Base-by-base conservation (phyloP, 2,797 vertebrate genomes). In the Tauraco hartlaubi region DNA sequence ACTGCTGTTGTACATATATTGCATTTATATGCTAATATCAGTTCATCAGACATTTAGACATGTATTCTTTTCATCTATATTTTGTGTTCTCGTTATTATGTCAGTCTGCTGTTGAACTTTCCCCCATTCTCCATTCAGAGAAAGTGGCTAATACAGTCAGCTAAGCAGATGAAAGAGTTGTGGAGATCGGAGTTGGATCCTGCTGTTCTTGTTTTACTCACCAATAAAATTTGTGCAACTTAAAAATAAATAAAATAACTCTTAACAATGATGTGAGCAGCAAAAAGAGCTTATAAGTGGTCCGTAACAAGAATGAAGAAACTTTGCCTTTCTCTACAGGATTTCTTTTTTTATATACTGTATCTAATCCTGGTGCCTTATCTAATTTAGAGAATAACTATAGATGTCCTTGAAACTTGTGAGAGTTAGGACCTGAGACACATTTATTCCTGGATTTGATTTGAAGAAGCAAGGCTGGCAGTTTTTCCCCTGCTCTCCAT, bases 61-160 rank as follows among this genome's bases (percentile, higher is more conserved):
- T 96, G 59, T 35, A 62, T 89, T 92, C 64, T 94, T 97, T 96
- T 96, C 59, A 94, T 94, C 86, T 97, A 59, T 88, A 72, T 94
- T 88, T 95, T 85, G 87, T 94, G 28, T 91, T 62, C 80, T 95
- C 37, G 12, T 96, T 96, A 92, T 84, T 86, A 82, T 91, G 68
- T 94, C 91, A 86, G 92, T 82, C 75, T 94, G 81, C 90, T 94
- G 85, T 96, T 97, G 82, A 95, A 97, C 93, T 96, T 96, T 96
- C 86, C 93, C 95, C 72, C 4, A 0, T 49, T 79, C 63, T 63
- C 28, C 51, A 88, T 67, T 94, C 88, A 81, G 77, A 52, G 79
- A 82, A 96, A 96, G 90, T 86, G 84, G 29, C 68, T 96, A 90
- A 94, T 85, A 58, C 20, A 94, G 90, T 58, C 72, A 90, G 49